phyloP scores from a whole-genome alignment of 2,113 vertebrate genomes.

The Syrmaticus mikado region DNA sequence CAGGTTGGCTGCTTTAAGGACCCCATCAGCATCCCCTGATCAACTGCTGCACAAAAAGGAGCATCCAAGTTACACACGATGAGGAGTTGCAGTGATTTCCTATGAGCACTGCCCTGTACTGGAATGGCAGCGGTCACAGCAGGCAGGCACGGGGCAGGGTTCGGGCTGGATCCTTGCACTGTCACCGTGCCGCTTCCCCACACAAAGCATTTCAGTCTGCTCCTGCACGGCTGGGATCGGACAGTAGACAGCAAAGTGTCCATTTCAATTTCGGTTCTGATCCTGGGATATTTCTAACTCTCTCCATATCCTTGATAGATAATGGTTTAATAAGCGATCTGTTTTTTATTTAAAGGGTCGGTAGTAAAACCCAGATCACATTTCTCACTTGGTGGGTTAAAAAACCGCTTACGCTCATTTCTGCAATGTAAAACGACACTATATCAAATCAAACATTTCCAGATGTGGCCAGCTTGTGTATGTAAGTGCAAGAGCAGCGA shows the following conservation, averaged over 20 bases:
- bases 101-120: neutral
- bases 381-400: slow-evolving; percentile 92
- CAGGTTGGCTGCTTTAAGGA: neutral
- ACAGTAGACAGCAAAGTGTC: slow-evolving; percentile 66
- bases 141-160: neutral
- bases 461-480: slow-evolving; percentile 90
- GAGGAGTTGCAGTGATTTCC: neutral
- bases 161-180: neutral
- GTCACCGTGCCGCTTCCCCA: neutral
- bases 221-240: neutral
- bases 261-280: slow-evolving; percentile 47
- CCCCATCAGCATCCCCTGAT: neutral
- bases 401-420: slow-evolving; percentile 96
- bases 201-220: slow-evolving; percentile 31
- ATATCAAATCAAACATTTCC: slow-evolving; percentile 99
- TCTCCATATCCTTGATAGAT: slow-evolving; percentile 81
- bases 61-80: neutral
- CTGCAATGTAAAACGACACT: slow-evolving; percentile 99
- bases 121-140: neutral
- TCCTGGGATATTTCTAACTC: slow-evolving; percentile 52
- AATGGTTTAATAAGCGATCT: slow-evolving; percentile 92
- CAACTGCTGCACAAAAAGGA: neutral
- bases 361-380: slow-evolving; percentile 91
- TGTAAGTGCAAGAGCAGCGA: slow-evolving; percentile 36
- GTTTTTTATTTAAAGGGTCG: slow-evolving; percentile 91